Base-by-base conservation (phyloP, 2,888 invertebrate species). In the Anagyrus pseudococci region DNA sequence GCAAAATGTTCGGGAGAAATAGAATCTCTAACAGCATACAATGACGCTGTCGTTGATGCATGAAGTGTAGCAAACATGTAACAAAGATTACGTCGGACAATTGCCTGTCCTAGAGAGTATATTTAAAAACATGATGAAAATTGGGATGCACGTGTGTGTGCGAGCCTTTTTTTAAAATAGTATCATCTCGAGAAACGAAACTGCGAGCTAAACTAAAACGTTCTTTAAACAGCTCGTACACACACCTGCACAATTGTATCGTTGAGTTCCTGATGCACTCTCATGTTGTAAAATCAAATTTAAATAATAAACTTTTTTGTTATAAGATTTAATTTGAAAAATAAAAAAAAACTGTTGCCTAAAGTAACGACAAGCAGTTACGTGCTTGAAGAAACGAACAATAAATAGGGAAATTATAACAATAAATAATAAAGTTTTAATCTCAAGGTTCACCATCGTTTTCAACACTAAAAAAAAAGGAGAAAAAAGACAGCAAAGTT, bases 251-350 rank as follows among this genome's bases (percentile, higher is more conserved):
- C 26, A n/a, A 54, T 70, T 70, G 70, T 73, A 72, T 76, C 73
- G 73, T 75, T 73, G 72, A 77, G 76, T 78, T 78, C 76, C 75
- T 75, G 74, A 75, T 72, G 71, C 76, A 74, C 73, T 76, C 73
- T 75, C 76, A 74, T 74, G 73, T 76, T 75, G 74, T 75, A 71
- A 75, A 78, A 77, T 76, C 74, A 78, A 79, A 79, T 76, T 77
- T 75, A 73, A 72, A 67, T 71, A 71, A 72, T 58, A 56, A 60
- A n/a, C n/a, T n/a, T n/a, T 70, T 68, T 67, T 69, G 64, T 57
- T 66, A 40, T 61, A 64, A 26, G 46, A 26, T 61, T 58, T 53
- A 25, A 19, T 64, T 64, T 26, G n/a, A 62, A 20, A 37, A 46
- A 52, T 8, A 46, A 50, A 26, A n/a, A n/a, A n/a, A n/a, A 23